phyloP scores from a whole-genome alignment of 2,888 invertebrate species.

The Adela reaumurella region DNA sequence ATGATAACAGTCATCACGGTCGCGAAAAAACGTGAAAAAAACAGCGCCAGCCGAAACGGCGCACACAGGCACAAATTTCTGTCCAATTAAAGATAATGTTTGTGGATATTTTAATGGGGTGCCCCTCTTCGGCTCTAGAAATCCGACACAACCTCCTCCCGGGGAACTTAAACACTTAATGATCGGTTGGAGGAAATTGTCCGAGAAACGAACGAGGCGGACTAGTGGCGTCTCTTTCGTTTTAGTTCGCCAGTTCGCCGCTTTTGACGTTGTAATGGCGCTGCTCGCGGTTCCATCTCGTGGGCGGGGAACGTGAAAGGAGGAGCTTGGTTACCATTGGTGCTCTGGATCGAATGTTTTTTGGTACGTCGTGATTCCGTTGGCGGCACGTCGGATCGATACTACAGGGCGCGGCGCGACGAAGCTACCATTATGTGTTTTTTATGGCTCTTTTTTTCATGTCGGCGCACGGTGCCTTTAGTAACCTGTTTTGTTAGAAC shows the following conservation, averaged over 20 bases:
- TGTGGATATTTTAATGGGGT: conserved; percentile 56
- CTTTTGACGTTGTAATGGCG: conserved; percentile 29
- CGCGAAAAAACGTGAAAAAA: conserved; percentile 32
- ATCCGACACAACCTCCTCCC: conserved; percentile 56
- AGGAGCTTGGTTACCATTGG: conserved; percentile 29
- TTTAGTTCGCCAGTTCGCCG: conserved; percentile 34
- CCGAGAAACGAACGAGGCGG: conserved; percentile 51
- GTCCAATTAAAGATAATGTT: conserved; percentile 57
- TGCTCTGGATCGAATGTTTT: conserved; percentile 32
- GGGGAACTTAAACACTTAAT: conserved; percentile 57
- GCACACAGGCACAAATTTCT: conserved; percentile 52
- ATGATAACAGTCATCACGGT: conserved; percentile 48
- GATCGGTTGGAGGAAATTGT: conserved; percentile 56
- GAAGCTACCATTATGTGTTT: conserved; percentile 52
- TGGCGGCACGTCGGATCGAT: conserved; percentile 45
- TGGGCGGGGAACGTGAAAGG: conserved; percentile 29
- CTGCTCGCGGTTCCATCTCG: too few species aligned
- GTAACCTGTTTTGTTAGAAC: conserved; percentile 41
- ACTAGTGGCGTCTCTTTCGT: conserved; percentile 35
- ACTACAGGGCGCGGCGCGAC: conserved; percentile 40
- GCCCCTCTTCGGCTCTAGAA: conserved; percentile 43
- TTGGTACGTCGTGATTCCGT: conserved; percentile 44
- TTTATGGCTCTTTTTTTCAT: conserved; percentile 50
- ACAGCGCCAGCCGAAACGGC: conserved; percentile 21
- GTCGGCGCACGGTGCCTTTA: conserved; percentile 41